Percentiles rank a stretch among this genome's conserved stretches.
Evolutionary conservation across 2,888 invertebrate species (phyloP).

Genomic region (Lamellibrachia satsuma): DNA sequence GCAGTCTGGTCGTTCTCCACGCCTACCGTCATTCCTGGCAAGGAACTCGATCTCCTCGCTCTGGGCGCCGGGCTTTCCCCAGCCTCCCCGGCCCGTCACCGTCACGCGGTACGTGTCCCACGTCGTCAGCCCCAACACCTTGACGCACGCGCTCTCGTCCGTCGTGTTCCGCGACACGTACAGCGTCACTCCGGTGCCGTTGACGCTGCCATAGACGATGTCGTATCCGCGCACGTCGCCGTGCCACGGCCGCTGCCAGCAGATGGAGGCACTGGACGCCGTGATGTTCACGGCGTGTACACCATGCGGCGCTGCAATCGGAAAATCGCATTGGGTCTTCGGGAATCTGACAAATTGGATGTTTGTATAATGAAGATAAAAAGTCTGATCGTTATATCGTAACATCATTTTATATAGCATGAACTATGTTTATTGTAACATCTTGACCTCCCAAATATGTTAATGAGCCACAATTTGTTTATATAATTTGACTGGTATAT

Average conservation of each 20-base stretch:
- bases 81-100: not conserved
- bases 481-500: too few relatives aligned
- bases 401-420: too few relatives aligned
- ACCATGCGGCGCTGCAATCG: not conserved
- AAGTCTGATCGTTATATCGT: too few relatives aligned
- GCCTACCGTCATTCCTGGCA: slow-evolving; percentile 1
- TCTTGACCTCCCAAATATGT: too few relatives aligned
- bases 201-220: not conserved
- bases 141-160: not conserved
- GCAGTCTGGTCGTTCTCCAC: not conserved
- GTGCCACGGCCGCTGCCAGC: slow-evolving; percentile 12
- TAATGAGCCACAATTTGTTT: too few relatives aligned
- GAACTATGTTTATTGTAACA: too few relatives aligned
- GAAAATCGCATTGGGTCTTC: not conserved
- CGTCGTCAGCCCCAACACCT: not conserved
- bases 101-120: slow-evolving; percentile 17
- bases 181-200: not conserved
- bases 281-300: not conserved
- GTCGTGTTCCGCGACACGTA: not conserved
- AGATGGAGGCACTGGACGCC: not conserved
- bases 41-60: slow-evolving; percentile 20
- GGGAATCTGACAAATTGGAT: not conserved
- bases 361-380: not conserved
- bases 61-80: not conserved
- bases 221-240: not conserved